Evolutionary conservation across 2,797 vertebrate species (phyloP), one percentile per base, ranked within the genome.

Genomic region (Thunnus albacares): DNA sequence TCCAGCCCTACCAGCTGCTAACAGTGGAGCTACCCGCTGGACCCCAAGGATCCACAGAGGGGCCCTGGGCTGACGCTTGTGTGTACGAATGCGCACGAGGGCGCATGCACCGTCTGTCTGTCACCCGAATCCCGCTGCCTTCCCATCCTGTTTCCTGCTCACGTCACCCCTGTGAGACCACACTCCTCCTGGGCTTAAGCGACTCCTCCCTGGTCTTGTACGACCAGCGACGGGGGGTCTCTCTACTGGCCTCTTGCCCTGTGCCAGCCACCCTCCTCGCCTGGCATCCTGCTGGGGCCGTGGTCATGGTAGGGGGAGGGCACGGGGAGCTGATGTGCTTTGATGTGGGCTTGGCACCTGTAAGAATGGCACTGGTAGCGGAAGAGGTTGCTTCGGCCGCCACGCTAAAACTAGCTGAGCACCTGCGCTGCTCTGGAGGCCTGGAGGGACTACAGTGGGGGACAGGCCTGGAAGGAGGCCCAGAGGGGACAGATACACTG

Each of bases 281-380:
- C 75, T 99, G 96, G 96, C 98, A 99, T 89, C 97, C 98, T 12
- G 93, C 93, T 0, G 98, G 95, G 28, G 95, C 95, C 10, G 7
- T 97, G 87, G 91, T 97, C 22, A 10, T 97, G 81, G 94, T 92
- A 17, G 96, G 96, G 35, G 97, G 96, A 72, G 95, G 93, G 61
- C 97, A 97, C 87, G 97, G 97, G 17, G 98, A 98, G 81, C 87
- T 99, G 77, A 96, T 97, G 83, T 93, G 96, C 89, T 98, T 98
- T 84, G 98, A 99, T 92, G 94, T 94, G 0, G 97, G 96, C 1
- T 90, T 99, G 65, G 96, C 96, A 8, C 96, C 97, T 18, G 0
- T 99, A 72, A 95, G 90, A 78, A 77, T 97, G 83, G 96, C 96
- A 15, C 93, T 98, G 76, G 75, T 98, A 78, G 95, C 96, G 55